These are phyloP conservation scores for Platysternon megacephalum DNA, from an alignment of 2,113 vertebrate species.

Conservation along the genomic window DNA sequence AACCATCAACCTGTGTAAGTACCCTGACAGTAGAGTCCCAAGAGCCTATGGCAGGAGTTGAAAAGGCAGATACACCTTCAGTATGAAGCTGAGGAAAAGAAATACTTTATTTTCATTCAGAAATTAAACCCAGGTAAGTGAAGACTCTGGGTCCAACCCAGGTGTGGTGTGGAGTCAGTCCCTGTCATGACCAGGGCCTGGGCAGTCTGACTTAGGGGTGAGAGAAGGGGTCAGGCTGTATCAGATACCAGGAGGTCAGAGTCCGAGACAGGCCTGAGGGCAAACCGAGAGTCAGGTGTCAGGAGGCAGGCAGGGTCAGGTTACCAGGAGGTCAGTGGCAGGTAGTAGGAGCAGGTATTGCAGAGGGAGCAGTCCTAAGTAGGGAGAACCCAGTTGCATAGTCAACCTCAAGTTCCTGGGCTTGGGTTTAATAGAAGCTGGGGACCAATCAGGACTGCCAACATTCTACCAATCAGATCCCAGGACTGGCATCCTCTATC, in stretches of 20 bases:
- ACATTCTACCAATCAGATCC: not conserved
- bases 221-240: not conserved
- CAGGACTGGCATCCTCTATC: not conserved
- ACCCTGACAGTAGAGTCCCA: not conserved
- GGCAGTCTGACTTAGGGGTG: not conserved
- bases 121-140: not conserved
- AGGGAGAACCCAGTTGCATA: not conserved
- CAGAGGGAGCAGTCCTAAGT: not conserved
- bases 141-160: not conserved
- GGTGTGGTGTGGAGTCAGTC: not conserved
- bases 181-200: not conserved
- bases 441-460: not conserved
- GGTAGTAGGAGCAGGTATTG: not conserved
- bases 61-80: not conserved
- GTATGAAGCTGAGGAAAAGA: not conserved
- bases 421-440: too few species aligned
- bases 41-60: fast-evolving
- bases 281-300: not conserved
- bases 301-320: not conserved
- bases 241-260: not conserved
- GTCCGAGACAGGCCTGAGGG: not conserved
- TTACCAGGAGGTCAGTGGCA: not conserved
- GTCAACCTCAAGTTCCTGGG: too few species aligned
- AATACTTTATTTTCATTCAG: not conserved
- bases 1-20: not conserved